Percentiles rank a stretch among this genome's conserved stretches.
Evolutionary conservation across 1,140 invertebrate species (phyloP).

Genomic region (Pseudomyrmex dendroicus): DNA sequence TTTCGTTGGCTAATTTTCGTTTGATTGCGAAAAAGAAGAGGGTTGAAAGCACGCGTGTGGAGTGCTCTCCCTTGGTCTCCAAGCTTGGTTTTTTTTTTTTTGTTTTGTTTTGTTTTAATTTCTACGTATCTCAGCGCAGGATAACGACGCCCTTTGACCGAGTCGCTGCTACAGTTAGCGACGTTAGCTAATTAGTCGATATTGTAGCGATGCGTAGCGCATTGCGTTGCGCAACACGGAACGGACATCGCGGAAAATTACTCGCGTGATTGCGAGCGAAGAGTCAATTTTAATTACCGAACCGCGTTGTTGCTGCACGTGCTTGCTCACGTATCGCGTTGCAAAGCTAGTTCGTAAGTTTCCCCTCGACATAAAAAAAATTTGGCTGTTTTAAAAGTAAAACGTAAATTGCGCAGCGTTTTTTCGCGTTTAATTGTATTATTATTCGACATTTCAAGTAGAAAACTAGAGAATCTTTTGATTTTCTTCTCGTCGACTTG

Average conservation of each 20-base stretch:
- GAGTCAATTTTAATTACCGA: slow-evolving; percentile 33
- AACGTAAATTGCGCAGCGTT: too few species aligned
- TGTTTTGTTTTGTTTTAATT: background rate
- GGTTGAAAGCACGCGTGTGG: slow-evolving; percentile 12
- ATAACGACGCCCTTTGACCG: slow-evolving; percentile 72
- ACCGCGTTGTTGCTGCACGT: background rate
- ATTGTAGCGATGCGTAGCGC: slow-evolving; percentile 36
- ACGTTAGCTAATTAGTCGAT: slow-evolving; percentile 72
- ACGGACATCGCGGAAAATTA: slow-evolving; percentile 56
- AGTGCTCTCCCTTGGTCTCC: slow-evolving; percentile 10
- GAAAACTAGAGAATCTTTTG: background rate
- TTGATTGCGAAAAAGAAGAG: slow-evolving; percentile 71
- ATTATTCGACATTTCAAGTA: background rate
- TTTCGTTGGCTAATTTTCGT: slow-evolving; percentile 75
- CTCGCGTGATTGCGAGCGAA: slow-evolving; percentile 25
- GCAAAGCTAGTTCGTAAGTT: background rate
- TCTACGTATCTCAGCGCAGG: slow-evolving; percentile 30
- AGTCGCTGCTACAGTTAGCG: slow-evolving; percentile 21
- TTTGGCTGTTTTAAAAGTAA: background rate
- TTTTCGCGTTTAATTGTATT: background rate
- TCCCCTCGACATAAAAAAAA: background rate
- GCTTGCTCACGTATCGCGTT: background rate
- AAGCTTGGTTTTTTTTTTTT: slow-evolving; percentile 30
- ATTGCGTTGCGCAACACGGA: slow-evolving; percentile 12
- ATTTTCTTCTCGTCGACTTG: background rate